Evolutionary conservation across 2,888 invertebrate species (phyloP), one percentile per base, ranked within the genome.

Genomic region (Dicyrtoma fusca): DNA sequence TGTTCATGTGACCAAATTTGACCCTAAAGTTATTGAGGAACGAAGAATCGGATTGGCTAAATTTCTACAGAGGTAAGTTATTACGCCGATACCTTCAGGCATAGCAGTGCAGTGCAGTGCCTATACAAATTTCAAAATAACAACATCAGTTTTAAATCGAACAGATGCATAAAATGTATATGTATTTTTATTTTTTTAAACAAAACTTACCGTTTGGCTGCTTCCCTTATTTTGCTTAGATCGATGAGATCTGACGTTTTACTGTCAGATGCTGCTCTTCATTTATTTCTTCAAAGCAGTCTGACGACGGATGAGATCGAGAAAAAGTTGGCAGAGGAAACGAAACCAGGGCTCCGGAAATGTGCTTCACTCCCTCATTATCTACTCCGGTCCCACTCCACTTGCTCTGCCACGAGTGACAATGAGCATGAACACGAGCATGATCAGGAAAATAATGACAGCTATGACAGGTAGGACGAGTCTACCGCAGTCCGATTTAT

Each of bases 191-290:
- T 19, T 44, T 62, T 34, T 61, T 2, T 42, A n/a, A n/a, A n/a
- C n/a, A n/a, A n/a, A n/a, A n/a, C n/a, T n/a, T n/a, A n/a, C n/a
- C n/a, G n/a, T n/a, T n/a, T n/a, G n/a, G n/a, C n/a, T n/a, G n/a
- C 34, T 34, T 34, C 8, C 4, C 3, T 34, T 34, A 3, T 34
- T 34, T 34, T 42, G 13, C 19, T 21, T 53, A 79, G 77, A 63
- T 73, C 76, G 0, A 76, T 77, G 77, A 72, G 79, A 25, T 79
- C 79, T 26, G 74, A 75, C 25, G 79, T 76, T 4, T 74, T 79
- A 57, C 75, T 79, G 17, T 77, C 77, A 14, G 79, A 79, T 63
- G 75, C 77, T 51, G 79, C 79, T 23, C 76, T 79, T 21, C 79
- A 79, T 57, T 71, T 77, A 21, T 77, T 79, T 51, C 77, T 79